Conservation (phyloP, 2,797 vertebrate genomes). For the Epinephelus coioides region DNA sequence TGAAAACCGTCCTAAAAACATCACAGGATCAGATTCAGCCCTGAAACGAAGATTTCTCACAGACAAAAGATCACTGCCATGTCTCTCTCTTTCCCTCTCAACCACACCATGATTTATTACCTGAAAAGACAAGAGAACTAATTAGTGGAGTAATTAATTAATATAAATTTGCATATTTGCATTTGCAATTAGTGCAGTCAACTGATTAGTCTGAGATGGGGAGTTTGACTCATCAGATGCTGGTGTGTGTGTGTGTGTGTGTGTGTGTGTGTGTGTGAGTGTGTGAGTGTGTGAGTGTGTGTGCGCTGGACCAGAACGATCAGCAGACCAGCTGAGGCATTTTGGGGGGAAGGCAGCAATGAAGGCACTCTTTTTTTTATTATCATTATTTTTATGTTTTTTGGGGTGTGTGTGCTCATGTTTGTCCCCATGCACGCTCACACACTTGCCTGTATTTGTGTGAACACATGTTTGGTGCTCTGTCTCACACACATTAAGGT, state of each 20-base stretch:
- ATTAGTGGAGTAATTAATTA: conserved; percentile 99
- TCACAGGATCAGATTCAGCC: conserved; percentile 36
- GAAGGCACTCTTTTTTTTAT: conserved; percentile 41
- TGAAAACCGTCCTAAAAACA: conserved; percentile 52
- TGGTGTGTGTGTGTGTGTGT: conserved; percentile 85
- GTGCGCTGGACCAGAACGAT: conserved; percentile 75
- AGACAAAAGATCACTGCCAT: conserved; percentile 83
- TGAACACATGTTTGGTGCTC: conserved; percentile 23
- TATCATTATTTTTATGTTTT: not conserved
- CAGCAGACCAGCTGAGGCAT: conserved; percentile 82
- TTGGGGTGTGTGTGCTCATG: not conserved
- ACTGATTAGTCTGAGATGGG: conserved; percentile 99
- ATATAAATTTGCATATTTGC: conserved; percentile 99
- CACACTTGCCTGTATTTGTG: conserved; percentile 5
- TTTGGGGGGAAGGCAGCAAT: conserved; percentile 53
- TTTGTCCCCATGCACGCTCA: conserved; percentile 23
- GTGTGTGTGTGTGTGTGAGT: conserved; percentile 30
- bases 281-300: too few species aligned
- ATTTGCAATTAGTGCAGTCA: conserved; percentile 99
- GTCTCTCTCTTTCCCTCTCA: conserved; percentile 89
- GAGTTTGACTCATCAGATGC: conserved; percentile 99
- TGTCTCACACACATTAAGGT: conserved; percentile 36
- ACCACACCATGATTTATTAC: conserved; percentile 99
- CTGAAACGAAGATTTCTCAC: conserved; percentile 59
- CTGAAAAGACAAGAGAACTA: conserved; percentile 99